Evolutionary conservation across 2,888 invertebrate species (phyloP), one percentile per base, ranked within the genome.

Genomic region (Conistra vaccinii): DNA sequence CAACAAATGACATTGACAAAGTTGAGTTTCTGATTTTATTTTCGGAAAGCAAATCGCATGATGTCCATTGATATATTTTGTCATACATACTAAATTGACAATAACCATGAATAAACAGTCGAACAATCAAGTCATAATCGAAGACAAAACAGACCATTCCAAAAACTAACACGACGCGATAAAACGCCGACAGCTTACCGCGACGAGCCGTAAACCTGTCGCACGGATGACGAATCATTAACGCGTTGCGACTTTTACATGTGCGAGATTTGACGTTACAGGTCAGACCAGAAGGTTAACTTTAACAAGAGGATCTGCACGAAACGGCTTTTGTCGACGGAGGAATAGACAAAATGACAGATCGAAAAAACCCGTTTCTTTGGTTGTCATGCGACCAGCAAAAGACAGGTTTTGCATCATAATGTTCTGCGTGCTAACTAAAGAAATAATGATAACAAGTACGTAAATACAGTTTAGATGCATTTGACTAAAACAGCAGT

Each of bases 211-310:
- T 91, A 89, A 92, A 92, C 48, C 84, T 84, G 89, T 91, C 92
- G 78, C 74, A 42, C 57, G 63, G 67, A 88, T 91, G 92, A 92
- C 90, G 90, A 89, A 91, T 92, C 90, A 90, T 89, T 89, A 89
- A 84, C 84, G 85, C 72, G 73, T 87, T 81, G 81, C 70, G 83
- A 80, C 76, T 81, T 80, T 80, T 72, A 87, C 75, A 85, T 6
- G 48, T n/a, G 35, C 39, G 55, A 57, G 62, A 69, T 45, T 66
- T 35, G 2, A 80, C 39, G 57, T 1, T 0, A 0, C 0, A 73
- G 60, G 29, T 20, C 5, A 23, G 0, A 20, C 0, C 83, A 80
- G 76, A 69, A 83, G 63, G 39, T 0, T 7, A 20, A 55, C 35
- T 67, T 35, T 14, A 32, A 35, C 10, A 14, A 20, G n/a, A 35